Evolutionary conservation across 2,113 vertebrate genomes (phyloP).

Genomic region (Paracanthobrama guichenoti): DNA sequence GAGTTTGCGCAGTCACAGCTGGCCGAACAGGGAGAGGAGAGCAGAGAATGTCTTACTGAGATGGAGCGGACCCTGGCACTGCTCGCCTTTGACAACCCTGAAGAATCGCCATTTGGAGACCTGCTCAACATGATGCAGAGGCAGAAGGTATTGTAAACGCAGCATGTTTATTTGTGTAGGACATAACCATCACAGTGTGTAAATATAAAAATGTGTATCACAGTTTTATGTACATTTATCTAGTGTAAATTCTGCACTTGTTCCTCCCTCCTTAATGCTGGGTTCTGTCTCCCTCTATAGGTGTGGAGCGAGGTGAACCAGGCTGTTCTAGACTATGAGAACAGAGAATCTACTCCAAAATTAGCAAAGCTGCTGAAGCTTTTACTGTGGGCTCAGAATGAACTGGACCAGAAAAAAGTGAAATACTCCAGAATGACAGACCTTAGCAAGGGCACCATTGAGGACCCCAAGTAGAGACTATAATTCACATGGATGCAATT

Average conservation of each 20-base stretch:
- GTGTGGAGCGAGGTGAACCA: constrained; percentile 99
- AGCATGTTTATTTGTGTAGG: neutral
- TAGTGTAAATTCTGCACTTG: neutral
- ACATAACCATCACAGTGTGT: neutral
- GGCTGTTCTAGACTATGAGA: constrained; percentile 93
- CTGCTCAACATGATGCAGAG: constrained; percentile 98
- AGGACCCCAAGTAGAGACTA: constrained; percentile 92
- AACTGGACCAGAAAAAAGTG: constrained; percentile 99
- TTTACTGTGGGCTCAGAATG: constrained; percentile 97
- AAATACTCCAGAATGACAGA: constrained; percentile 99
- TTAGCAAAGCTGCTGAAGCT: constrained; percentile 97
- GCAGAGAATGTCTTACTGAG: constrained; percentile 95
- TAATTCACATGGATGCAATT: constrained; percentile 53
- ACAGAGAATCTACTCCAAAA: constrained; percentile 94
- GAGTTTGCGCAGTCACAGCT: constrained; percentile 98
- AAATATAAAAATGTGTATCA: no score
- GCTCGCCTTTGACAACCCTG: constrained; percentile 95
- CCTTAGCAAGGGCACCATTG: constrained; percentile 95
- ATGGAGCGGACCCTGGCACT: constrained; percentile 97
- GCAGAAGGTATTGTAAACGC: constrained; percentile 96
- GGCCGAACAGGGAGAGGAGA: constrained; percentile 97
- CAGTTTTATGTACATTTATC: neutral
- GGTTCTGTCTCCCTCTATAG: constrained; percentile 68
- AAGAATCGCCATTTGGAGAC: constrained; percentile 97
- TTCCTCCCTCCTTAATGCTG: neutral